Conservation (phyloP, 1,140 invertebrate genomes). For the Drosophila ananassae region DNA sequence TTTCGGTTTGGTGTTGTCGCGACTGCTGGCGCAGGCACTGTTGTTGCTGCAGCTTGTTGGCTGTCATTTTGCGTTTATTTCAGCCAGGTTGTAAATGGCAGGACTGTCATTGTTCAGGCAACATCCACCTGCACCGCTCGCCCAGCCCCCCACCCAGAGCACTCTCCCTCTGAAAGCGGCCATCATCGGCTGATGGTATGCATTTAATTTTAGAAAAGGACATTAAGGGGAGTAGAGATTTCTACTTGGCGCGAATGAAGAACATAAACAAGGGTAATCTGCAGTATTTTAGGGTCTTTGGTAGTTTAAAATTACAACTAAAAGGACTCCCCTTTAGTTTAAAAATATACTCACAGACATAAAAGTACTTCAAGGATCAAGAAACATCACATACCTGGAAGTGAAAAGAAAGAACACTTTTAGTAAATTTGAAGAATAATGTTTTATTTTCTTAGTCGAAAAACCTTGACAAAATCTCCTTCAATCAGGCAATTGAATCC, state of each 20-base stretch:
- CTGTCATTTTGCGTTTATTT: slow-evolving; percentile 75
- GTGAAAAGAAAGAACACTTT: slow-evolving; percentile 16
- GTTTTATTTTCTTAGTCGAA: background rate
- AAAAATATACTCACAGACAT: background rate
- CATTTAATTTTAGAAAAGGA: slow-evolving; percentile 45
- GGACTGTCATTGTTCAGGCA: slow-evolving; percentile 57
- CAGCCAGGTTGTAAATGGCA: slow-evolving; percentile 69
- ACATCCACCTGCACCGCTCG: background rate
- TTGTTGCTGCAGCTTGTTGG: slow-evolving; percentile 55
- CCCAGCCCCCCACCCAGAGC: background rate
- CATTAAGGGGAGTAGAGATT: background rate
- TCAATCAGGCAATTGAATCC: background rate
- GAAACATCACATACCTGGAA: slow-evolving; percentile 60
- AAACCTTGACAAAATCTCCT: too few relatives aligned
- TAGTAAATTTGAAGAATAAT: background rate
- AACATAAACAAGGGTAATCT: background rate
- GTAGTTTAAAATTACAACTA: background rate
- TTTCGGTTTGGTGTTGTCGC: slow-evolving; percentile 26
- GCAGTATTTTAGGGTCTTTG: background rate
- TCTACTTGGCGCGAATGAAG: background rate
- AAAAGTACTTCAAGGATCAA: background rate
- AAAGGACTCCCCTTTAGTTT: background rate
- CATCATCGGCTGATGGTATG: slow-evolving; percentile 41
- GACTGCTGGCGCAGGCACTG: slow-evolving; percentile 27
- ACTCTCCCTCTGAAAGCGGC: background rate